Percentiles rank a stretch among this genome's conserved stretches.
These are phyloP conservation scores for Pseudotriccus pelzelni DNA, from an alignment of 2,797 vertebrate species.

Conservation along the genomic window DNA sequence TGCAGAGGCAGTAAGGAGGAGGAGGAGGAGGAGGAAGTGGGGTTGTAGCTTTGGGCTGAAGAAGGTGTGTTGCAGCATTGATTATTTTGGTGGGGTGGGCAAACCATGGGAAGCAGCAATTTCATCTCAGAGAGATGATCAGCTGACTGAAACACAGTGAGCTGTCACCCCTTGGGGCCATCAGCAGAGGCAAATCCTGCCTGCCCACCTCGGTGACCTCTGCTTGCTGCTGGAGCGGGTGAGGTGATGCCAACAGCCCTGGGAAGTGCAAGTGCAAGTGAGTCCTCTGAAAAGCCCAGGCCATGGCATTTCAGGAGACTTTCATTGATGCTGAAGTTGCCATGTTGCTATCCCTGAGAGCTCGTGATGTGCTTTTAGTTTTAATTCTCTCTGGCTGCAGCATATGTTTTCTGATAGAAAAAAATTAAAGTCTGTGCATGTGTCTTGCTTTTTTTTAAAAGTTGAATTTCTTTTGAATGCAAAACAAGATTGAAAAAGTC, in stretches of 20 bases:
- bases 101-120: background rate
- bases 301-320: background rate
- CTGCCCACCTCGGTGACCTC: background rate
- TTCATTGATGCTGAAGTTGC: background rate
- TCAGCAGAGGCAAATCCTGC: background rate
- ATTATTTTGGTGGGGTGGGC: background rate
- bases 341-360: background rate
- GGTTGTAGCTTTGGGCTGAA: background rate
- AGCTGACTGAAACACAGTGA: background rate
- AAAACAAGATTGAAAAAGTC: background rate
- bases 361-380: background rate
- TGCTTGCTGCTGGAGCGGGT: fast-evolving
- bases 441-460: background rate
- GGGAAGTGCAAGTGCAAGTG: background rate
- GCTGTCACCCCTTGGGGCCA: background rate
- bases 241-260: background rate
- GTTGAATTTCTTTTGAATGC: background rate
- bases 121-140: background rate
- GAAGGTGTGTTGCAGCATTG: background rate
- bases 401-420: background rate
- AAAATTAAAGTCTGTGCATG: fast-evolving
- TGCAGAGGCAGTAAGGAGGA: background rate
- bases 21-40: background rate
- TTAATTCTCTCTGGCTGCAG: background rate
- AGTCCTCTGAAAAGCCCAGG: background rate